phyloP scores from a whole-genome alignment of 2,113 vertebrate species.

The Danionella cerebrum region DNA sequence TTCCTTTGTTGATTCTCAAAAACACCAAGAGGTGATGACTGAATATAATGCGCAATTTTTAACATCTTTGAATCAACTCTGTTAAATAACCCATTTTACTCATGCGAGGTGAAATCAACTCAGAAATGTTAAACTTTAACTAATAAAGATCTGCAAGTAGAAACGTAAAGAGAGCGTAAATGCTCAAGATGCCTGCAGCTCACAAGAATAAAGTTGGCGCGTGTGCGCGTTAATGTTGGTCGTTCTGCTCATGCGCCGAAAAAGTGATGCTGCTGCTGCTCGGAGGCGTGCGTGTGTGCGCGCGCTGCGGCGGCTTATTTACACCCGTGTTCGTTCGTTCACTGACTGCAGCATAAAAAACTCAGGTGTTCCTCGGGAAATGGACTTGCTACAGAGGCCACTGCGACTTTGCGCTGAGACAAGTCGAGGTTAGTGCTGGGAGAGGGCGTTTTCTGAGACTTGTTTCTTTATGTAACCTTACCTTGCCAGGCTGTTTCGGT shows the following conservation, averaged over 20 bases:
- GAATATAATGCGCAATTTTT: too few species aligned
- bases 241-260: slow-evolving; percentile 44
- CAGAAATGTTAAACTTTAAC: too few species aligned
- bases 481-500: slow-evolving; percentile 40
- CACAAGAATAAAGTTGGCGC: background rate
- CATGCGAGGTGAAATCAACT: too few species aligned
- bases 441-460: background rate
- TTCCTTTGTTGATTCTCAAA: too few species aligned
- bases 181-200: too few species aligned
- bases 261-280: slow-evolving; percentile 37
- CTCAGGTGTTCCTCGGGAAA: background rate
- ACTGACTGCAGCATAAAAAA: background rate
- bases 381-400: slow-evolving; percentile 7
- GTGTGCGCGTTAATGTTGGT: background rate
- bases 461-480: slow-evolving; percentile 45
- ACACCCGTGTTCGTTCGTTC: slow-evolving; percentile 39
- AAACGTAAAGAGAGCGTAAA: too few species aligned
- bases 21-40: too few species aligned
- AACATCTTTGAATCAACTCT: too few species aligned
- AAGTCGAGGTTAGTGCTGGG: background rate
- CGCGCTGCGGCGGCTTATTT: slow-evolving; percentile 35
- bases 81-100: too few species aligned
- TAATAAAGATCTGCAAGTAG: too few species aligned
- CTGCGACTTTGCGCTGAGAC: background rate
- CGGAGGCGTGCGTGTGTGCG: slow-evolving; percentile 2